Evolutionary conservation across 2,888 invertebrate species (phyloP).

Genomic region (Rhaphigaster nebulosa): DNA sequence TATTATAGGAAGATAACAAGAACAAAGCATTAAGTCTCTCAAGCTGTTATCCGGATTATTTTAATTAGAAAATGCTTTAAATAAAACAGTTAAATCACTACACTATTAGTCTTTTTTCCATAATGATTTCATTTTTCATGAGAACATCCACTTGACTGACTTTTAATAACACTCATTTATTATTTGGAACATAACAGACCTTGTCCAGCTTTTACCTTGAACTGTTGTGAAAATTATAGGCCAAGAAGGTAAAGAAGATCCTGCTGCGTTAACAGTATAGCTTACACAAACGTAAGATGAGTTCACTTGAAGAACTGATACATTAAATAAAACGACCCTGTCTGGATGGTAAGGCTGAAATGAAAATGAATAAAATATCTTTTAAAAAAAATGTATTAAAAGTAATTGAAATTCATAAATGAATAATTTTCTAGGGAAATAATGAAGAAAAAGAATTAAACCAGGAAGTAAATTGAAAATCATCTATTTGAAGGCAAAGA

Average conservation of each 20-base stretch:
- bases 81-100: too few relatives aligned
- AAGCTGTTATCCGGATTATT: too few relatives aligned
- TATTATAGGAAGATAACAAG: too few relatives aligned
- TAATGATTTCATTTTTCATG: not conserved
- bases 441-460: too few relatives aligned
- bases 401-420: too few relatives aligned
- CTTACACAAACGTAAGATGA: conserved; percentile 56
- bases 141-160: not conserved
- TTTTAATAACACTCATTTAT: not conserved
- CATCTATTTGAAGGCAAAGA: too few relatives aligned
- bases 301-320: conserved; percentile 54
- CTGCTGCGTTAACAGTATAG: conserved; percentile 57
- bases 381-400: not conserved
- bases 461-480: too few relatives aligned
- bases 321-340: conserved; percentile 56
- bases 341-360: conserved; percentile 47
- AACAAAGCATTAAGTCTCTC: too few relatives aligned
- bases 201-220: conserved; percentile 23
- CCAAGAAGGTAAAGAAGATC: conserved; percentile 54
- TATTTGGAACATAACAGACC: not conserved
- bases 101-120: not conserved
- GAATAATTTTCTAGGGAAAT: too few relatives aligned
- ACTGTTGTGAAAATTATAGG: conserved; percentile 54
- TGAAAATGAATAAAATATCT: not conserved
- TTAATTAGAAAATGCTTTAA: too few relatives aligned